These are phyloP conservation scores for Sinocyclocheilus grahami DNA, from an alignment of 2,113 vertebrate genomes.

Conservation along the genomic window DNA sequence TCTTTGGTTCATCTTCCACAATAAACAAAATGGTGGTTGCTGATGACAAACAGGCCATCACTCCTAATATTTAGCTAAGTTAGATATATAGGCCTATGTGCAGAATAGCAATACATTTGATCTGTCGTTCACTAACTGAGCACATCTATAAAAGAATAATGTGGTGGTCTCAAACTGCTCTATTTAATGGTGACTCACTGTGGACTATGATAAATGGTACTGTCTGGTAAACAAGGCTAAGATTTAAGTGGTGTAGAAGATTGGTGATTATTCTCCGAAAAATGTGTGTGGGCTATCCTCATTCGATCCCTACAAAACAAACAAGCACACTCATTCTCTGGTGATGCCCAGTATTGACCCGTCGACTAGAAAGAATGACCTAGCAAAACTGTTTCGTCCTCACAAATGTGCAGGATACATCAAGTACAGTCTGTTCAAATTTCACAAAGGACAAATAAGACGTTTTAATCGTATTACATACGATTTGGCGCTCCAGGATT, in stretches of 20 bases:
- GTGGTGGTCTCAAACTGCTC: constrained; percentile 19
- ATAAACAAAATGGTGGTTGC: constrained; percentile 25
- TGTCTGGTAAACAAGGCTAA: constrained; percentile 62
- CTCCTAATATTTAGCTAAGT: constrained; percentile 16
- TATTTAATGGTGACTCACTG: constrained; percentile 60
- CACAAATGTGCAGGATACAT: constrained; percentile 59
- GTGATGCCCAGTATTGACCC: constrained; percentile 57
- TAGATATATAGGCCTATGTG: background rate
- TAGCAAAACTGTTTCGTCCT: constrained; percentile 53
- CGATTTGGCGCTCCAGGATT: constrained; percentile 5
- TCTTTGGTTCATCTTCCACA: background rate
- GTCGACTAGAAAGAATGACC: constrained; percentile 51
- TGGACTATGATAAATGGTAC: constrained; percentile 61
- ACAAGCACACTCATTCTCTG: constrained; percentile 58
- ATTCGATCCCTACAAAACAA: constrained; percentile 52
- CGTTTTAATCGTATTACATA: constrained; percentile 4
- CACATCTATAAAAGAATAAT: constrained; percentile 32
- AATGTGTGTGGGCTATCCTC: constrained; percentile 47
- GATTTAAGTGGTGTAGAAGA: constrained; percentile 62
- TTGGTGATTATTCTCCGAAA: constrained; percentile 59
- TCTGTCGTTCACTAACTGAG: constrained; percentile 23
- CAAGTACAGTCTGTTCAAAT: constrained; percentile 34
- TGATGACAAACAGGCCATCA: constrained; percentile 10
- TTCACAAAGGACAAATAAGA: constrained; percentile 36
- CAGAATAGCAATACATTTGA: constrained; percentile 4